Base-by-base conservation (phyloP, 2,888 invertebrate species). In the Pinctada fucata region DNA sequence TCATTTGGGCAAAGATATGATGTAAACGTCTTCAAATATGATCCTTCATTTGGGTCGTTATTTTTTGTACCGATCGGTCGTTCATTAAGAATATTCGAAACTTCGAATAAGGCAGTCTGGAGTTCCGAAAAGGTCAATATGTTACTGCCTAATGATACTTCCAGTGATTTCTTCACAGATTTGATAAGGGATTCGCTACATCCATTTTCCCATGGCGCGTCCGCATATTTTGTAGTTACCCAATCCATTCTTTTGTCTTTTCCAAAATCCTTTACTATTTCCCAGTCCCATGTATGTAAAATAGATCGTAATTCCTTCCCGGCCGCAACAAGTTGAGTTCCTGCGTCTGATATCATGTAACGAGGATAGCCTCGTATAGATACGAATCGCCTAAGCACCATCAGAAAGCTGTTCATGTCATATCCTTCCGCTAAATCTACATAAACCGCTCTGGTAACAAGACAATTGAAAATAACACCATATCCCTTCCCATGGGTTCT, bases 151-250 rank as follows among this genome's bases (percentile, higher is more conserved):
- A 77, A 49, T 2, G 48, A 69, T 49, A 64, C 4, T 3, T 5
- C 5, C n/a, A 77, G 64, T 52, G 64, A 64, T 13, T 50, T 72
- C 65, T 77, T 77, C 13, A 72, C 72, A 1, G 76, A 72, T 72
- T 77, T 77, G 16, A 77, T 72, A 3, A 77, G 48, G 5, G 72
- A 48, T 48, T 72, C 76, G 52, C 76, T 52, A 49, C 66, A 65
- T 31, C 72, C 76, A 47, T 77, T 77, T 67, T 72, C 76, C 76
- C 76, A 77, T 45, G 72, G 76, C 8, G 72, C 76, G 48, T 77
- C 67, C 16, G 72, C 76, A 8, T 71, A 72, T 52, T 77, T 77
- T 3, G 16, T 52, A 6, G 64, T n/a, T 16, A 31, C 66, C 76
- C 16, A 47, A n/a, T 65, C 16, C 58, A 58, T 58, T 58, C 13